Percentiles rank a stretch among this genome's conserved stretches.
Evolutionary conservation across 2,113 vertebrate genomes (phyloP).

Genomic region (Toxotes jaculatrix): DNA sequence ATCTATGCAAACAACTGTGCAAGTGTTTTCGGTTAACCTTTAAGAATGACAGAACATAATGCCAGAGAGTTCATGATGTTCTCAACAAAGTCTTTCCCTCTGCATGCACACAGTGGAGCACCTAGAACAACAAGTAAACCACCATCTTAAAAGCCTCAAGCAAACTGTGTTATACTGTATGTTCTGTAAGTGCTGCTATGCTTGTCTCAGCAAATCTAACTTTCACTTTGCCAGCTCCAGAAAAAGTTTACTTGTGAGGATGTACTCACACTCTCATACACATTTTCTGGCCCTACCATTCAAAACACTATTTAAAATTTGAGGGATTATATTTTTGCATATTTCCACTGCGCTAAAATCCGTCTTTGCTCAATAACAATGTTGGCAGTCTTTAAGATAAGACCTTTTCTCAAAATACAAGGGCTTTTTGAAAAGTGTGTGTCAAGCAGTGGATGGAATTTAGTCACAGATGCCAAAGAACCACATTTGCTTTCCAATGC

Average conservation of each 20-base stretch:
- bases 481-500: background rate
- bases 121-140: slow-evolving; percentile 44
- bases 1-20: slow-evolving; percentile 29
- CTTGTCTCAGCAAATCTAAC: slow-evolving; percentile 67
- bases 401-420: slow-evolving; percentile 27
- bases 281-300: slow-evolving; percentile 17
- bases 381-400: slow-evolving; percentile 43
- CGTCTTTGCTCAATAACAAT: slow-evolving; percentile 40
- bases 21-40: background rate
- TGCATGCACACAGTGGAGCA: background rate
- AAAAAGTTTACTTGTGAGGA: slow-evolving; percentile 30
- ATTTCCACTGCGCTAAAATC: slow-evolving; percentile 33
- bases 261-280: background rate
- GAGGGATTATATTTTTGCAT: slow-evolving; percentile 55
- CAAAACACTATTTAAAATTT: slow-evolving; percentile 43
- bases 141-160: slow-evolving; percentile 44
- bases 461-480: slow-evolving; percentile 25
- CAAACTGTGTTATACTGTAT: slow-evolving; percentile 25
- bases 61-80: slow-evolving; percentile 30
- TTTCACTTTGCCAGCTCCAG: slow-evolving; percentile 27
- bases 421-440: slow-evolving; percentile 24
- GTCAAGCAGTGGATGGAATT: background rate
- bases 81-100: slow-evolving; percentile 11
- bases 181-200: slow-evolving; percentile 48
- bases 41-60: slow-evolving; percentile 8